Evolutionary conservation across 2,888 invertebrate genomes (phyloP).

Genomic region (Scaptomyza caliginosa): DNA sequence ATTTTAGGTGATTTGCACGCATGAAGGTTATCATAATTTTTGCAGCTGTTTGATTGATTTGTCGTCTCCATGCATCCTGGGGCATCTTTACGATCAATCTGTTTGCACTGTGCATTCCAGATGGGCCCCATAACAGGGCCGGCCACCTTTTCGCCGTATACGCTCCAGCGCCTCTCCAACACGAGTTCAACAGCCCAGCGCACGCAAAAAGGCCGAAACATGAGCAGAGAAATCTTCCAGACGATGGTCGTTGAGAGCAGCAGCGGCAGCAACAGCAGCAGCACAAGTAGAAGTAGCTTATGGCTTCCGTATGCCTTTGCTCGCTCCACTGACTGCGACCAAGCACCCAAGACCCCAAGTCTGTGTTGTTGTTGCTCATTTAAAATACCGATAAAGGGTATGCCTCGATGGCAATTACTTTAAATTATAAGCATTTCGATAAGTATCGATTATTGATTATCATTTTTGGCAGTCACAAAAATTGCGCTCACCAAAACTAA

Average conservation of each 20-base stretch:
- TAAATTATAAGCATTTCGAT: not conserved
- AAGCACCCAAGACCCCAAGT: conserved; percentile 45
- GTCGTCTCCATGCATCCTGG: conserved; percentile 39
- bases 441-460: not conserved
- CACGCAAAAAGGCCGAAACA: conserved; percentile 52
- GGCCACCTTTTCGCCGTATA: conserved; percentile 49
- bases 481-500: no score
- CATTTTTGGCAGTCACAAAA: no score
- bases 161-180: conserved; percentile 42
- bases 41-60: conserved; percentile 71
- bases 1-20: conserved; percentile 69
- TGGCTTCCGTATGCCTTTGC: conserved; percentile 68
- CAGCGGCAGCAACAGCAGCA: conserved; percentile 4
- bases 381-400: not conserved
- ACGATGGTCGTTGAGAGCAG: conserved; percentile 11
- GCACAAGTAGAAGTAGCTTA: conserved; percentile 61
- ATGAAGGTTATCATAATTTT: conserved; percentile 39
- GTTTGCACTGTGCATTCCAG: conserved; percentile 28
- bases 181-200: conserved; percentile 67
- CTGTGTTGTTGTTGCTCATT: conserved; percentile 18
- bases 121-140: conserved; percentile 30
- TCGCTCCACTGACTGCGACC: conserved; percentile 66
- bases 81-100: conserved; percentile 37
- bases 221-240: conserved; percentile 61
- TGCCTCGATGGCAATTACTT: not conserved